Evolutionary conservation across 2,888 invertebrate genomes (phyloP).

Genomic region (Cerceris rybyensis): DNA sequence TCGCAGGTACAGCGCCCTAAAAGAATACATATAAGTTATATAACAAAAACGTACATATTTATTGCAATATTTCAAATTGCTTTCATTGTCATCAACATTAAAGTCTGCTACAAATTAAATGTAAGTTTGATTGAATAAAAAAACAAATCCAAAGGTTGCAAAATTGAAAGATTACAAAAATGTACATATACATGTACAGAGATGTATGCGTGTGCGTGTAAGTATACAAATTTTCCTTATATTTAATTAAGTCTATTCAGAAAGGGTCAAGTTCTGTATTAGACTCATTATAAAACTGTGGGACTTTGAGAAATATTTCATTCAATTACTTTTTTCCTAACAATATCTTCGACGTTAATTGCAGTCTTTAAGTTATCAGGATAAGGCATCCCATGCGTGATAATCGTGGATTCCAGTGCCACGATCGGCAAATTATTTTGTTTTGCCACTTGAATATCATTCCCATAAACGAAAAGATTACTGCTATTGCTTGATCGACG

Average conservation of each 20-base stretch:
- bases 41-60: background rate
- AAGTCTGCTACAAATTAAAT: too few species aligned
- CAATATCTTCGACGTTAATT: slow-evolving; percentile 89
- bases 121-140: too few species aligned
- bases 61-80: background rate
- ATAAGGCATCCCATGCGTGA: slow-evolving; percentile 99
- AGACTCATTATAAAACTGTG: too few species aligned
- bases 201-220: too few species aligned
- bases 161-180: too few species aligned
- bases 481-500: slow-evolving; percentile 16
- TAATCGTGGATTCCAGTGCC: slow-evolving; percentile 98
- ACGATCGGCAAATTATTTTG: slow-evolving; percentile 88
- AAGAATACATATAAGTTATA: slow-evolving; percentile 46
- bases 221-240: too few species aligned
- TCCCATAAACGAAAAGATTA: slow-evolving; percentile 70
- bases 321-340: slow-evolving; percentile 84
- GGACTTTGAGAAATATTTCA: background rate
- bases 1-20: slow-evolving; percentile 94
- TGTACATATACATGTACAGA: too few species aligned
- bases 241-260: too few species aligned
- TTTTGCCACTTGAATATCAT: slow-evolving; percentile 87
- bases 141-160: too few species aligned
- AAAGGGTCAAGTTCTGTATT: too few species aligned
- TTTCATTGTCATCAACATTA: background rate
- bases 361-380: slow-evolving; percentile 96